These are phyloP conservation scores for Potamarius usumacintae DNA, from an alignment of 2,113 vertebrate genomes.

Conservation along the genomic window DNA sequence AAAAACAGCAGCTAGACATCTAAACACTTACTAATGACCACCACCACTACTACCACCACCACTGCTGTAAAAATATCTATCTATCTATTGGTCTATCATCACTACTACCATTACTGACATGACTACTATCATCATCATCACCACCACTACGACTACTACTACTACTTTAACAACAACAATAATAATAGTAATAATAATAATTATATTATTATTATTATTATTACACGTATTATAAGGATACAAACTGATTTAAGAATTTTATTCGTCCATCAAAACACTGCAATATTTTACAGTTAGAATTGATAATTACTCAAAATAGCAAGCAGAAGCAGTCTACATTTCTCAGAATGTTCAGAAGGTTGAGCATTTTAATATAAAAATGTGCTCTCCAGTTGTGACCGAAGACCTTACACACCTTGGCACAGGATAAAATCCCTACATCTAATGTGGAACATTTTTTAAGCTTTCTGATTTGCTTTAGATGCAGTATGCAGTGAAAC, in stretches of 20 bases:
- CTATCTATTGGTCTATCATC: not conserved
- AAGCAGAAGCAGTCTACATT: not conserved
- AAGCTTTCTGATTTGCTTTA: not conserved
- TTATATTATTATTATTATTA: too few relatives aligned
- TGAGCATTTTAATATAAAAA: conserved; percentile 13
- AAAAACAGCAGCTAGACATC: not conserved
- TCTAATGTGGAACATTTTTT: not conserved
- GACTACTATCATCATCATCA: not conserved
- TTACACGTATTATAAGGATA: too few relatives aligned
- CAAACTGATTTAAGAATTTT: not conserved
- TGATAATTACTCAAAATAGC: not conserved
- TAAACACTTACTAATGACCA: not conserved
- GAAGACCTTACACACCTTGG: not conserved
- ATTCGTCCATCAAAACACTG: too few relatives aligned
- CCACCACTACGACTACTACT: not conserved
- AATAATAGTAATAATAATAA: not conserved
- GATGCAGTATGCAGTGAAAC: not conserved
- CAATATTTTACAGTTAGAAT: too few relatives aligned
- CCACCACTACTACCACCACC: not conserved
- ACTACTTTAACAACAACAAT: not conserved
- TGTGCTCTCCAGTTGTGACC: not conserved
- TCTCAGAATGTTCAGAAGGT: not conserved
- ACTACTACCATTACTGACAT: not conserved
- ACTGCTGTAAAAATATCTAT: not conserved
- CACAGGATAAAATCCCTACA: conserved; percentile 1